Base-by-base conservation (phyloP, 2,888 invertebrate genomes). In the Spialia ferax region DNA sequence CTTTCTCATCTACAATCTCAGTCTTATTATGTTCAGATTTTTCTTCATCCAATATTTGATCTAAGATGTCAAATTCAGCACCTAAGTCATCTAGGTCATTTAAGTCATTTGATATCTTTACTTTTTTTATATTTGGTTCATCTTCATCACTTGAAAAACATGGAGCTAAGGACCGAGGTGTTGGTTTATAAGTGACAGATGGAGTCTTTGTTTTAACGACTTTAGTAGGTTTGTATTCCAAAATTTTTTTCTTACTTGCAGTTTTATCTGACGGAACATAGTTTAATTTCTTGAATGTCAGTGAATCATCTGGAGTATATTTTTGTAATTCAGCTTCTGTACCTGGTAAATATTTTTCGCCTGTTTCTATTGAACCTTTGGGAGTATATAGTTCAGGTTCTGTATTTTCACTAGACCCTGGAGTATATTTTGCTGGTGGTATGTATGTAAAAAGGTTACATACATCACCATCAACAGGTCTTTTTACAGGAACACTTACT, bases 101-200 rank as follows among this genome's bases (percentile, higher is more conserved):
- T 1, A 93, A 78, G 71, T 93, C 92, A 80, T 72, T 81, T 59
- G 90, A 85, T 59, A 87, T 52, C 77, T 91, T 93, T 29, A 69
- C 77, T 80, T 90, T 94, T 70, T 94, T 94, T 18, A 66, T 64
- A 11, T 82, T 79, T 68, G 93, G 89, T 75, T 93, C 93, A 55
- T 93, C 93, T 76, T 94, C 94, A 81, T 94, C 94, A 84, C 94
- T 94, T 38, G 94, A 94, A 77, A 94, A 93, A 73, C 91, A 91
- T 65, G 94, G 93, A 55, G 87, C 91, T 63, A 89, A 80, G 13
- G 88, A 83, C 56, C 88, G 81, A 22, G 94, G 94, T 22, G 94
- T 94, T 7, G 94, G 94, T 74, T 92, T 88, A 71, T 94, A 94
- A 54, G 88, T 88, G 22, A 89, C 85, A 65, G 79, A 73, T 15